Evolutionary conservation across 2,113 vertebrate species (phyloP), one percentile per base, ranked within the genome.

Genomic region (Channa maculata): DNA sequence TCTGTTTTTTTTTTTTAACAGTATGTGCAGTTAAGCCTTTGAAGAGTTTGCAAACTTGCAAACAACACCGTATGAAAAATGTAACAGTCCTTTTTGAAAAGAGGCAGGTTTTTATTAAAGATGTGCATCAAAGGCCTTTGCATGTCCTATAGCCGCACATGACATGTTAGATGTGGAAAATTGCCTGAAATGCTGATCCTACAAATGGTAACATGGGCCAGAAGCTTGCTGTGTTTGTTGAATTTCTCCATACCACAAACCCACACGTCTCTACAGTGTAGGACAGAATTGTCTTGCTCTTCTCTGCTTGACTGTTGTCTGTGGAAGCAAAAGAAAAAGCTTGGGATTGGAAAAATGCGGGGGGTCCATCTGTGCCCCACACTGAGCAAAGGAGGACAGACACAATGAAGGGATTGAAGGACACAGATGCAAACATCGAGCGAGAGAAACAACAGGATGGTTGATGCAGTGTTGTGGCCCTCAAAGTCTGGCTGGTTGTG

Each of bases 321-420:
- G 50, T 8, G 37, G 13, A 80, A 24, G 24, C 61, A 57, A 67
- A 12, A 57, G 46, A 24, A n/a, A 15, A 78, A 54, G 52, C 65
- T 57, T 2, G 3, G 24, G 54, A 36, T 34, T 55, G 75, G 67
- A 85, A 81, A 24, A 75, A 36, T 55, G 77, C 5, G n/a, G 51
- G 69, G 71, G 51, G 63, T 71, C 83, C 84, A 75, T 85, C 87
- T 86, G 89, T 86, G 81, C 69, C 68, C 67, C 66, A 51, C 50
- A 44, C 79, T 59, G 74, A 80, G 82, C 70, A 63, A 76, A 82
- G 50, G 53, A 86, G 81, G 62, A 62, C 61, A 0, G 39, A 79
- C 70, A 92, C 91, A 92, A 92, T 84, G 85, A 78, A 62, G 14
- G 52, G 76, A 91, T 92, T 92, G 86, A 91, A 50, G 68, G 67